phyloP scores from a whole-genome alignment of 1,140 invertebrate species.

The Hyposmocoma kahamanoa region DNA sequence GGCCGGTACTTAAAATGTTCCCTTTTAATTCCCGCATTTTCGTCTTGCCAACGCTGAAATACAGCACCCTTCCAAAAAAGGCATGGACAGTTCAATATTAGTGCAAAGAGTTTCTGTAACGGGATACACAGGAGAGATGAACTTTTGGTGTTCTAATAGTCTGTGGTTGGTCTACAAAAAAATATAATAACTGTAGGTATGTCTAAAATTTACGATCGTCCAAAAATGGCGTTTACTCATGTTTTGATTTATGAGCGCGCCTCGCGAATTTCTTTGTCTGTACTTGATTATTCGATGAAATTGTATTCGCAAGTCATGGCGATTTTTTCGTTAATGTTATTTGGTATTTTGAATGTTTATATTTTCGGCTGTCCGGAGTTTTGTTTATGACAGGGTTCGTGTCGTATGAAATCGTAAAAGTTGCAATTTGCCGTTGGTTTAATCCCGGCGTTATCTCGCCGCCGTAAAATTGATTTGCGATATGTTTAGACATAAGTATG shows the following conservation, averaged over 20 bases:
- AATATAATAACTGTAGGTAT: neutral
- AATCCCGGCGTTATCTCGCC: conserved; percentile 1
- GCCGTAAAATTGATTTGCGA: conserved; percentile 2
- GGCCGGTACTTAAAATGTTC: no score
- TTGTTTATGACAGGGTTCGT: conserved; percentile 26
- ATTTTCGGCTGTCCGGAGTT: conserved; percentile 19
- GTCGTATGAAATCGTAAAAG: conserved; percentile 21
- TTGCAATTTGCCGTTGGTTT: conserved; percentile 17
- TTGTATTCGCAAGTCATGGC: neutral
- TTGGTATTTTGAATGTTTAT: conserved; percentile 15
- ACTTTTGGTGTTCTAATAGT: no score
- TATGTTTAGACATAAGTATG: neutral
- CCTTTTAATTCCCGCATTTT: no score
- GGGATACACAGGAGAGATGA: no score
- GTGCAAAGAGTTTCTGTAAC: no score
- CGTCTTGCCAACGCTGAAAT: no score
- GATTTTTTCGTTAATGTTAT: conserved; percentile 10
- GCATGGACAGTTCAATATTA: no score
- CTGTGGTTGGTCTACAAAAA: neutral
- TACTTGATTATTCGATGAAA: conserved; percentile 15
- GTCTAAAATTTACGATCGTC: conserved; percentile 23
- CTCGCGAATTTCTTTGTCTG: conserved; percentile 17
- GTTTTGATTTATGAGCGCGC: conserved; percentile 32
- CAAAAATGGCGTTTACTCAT: conserved; percentile 33
- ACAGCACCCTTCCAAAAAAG: no score